These are phyloP conservation scores for Acrocera orbiculus DNA, from an alignment of 2,888 invertebrate genomes.

Conservation along the genomic window DNA sequence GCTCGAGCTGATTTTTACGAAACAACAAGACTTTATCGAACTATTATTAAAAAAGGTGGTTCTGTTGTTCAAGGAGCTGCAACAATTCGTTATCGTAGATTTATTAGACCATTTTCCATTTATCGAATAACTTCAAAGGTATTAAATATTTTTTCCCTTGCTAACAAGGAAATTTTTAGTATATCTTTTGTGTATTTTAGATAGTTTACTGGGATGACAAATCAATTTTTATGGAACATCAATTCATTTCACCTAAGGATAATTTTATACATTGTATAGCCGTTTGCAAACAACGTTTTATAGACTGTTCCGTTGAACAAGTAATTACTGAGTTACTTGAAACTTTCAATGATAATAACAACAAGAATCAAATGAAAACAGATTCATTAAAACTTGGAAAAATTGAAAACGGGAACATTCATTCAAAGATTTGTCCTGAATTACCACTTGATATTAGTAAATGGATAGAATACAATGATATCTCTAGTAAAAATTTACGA, in stretches of 20 bases:
- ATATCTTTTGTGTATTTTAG: too few species aligned
- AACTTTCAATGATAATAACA: slow-evolving; percentile 1
- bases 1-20: slow-evolving; percentile 73
- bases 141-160: slow-evolving; percentile 33
- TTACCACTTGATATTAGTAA: slow-evolving; percentile 45
- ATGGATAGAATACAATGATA: slow-evolving; percentile 53
- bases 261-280: slow-evolving; percentile 44
- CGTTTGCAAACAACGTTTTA: slow-evolving; percentile 33
- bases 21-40: slow-evolving; percentile 54
- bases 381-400: not conserved
- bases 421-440: slow-evolving; percentile 35
- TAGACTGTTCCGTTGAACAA: slow-evolving; percentile 35
- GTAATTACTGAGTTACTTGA: slow-evolving; percentile 31
- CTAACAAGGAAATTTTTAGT: slow-evolving; percentile 1
- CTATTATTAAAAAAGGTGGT: slow-evolving; percentile 54
- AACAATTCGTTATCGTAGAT: slow-evolving; percentile 61
- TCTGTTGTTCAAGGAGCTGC: slow-evolving; percentile 62
- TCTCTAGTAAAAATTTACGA: slow-evolving; percentile 48
- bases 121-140: too few species aligned
- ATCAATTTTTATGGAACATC: slow-evolving; percentile 69
- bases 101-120: too few species aligned
- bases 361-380: not conserved
- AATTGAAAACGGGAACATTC: slow-evolving; percentile 21
- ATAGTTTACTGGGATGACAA: slow-evolving; percentile 73
- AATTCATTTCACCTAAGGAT: slow-evolving; percentile 54